These are phyloP conservation scores for Hydrotaea diabolus DNA, from an alignment of 2,888 invertebrate genomes.

Conservation along the genomic window DNA sequence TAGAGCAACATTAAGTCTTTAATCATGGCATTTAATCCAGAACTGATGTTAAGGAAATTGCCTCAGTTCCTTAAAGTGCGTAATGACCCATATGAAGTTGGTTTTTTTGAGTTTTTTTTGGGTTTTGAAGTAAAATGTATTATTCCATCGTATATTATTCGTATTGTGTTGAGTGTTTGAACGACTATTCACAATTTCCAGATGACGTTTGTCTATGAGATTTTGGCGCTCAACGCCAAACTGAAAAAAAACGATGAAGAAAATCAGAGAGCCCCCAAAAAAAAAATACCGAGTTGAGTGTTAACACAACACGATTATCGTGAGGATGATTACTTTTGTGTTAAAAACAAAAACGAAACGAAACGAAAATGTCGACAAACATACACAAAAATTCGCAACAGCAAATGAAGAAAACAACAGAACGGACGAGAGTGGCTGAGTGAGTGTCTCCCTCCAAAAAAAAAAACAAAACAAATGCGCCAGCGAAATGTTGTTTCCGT, in stretches of 20 bases:
- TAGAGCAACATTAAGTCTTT: no score
- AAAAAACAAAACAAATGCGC: conserved; percentile 10
- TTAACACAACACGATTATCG: conserved; percentile 78
- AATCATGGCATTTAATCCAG: no score
- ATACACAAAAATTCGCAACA: conserved; percentile 55
- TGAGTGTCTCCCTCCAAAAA: neutral
- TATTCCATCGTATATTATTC: conserved; percentile 21
- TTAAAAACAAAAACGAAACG: conserved; percentile 40
- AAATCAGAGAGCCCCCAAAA: conserved; percentile 17
- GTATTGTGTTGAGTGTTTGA: neutral
- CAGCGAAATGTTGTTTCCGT: conserved; percentile 39
- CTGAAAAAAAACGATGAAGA: neutral
- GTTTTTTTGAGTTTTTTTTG: neutral
- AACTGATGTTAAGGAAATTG: no score
- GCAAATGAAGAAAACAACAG: no score
- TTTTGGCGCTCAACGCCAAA: conserved; percentile 2
- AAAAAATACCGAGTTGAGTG: conserved; percentile 21
- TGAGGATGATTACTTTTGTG: conserved; percentile 79
- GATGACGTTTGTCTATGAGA: conserved; percentile 61
- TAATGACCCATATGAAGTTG: neutral
- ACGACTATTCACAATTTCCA: conserved; percentile 52
- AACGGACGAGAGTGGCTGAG: no score
- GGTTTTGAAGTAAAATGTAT: conserved; percentile 13
- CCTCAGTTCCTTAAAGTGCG: no score
- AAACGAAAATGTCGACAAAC: conserved; percentile 29